Percentiles rank a stretch among this genome's conserved stretches.
These are phyloP conservation scores for Cyclophora punctaria DNA, from an alignment of 2,888 invertebrate species.

Conservation along the genomic window DNA sequence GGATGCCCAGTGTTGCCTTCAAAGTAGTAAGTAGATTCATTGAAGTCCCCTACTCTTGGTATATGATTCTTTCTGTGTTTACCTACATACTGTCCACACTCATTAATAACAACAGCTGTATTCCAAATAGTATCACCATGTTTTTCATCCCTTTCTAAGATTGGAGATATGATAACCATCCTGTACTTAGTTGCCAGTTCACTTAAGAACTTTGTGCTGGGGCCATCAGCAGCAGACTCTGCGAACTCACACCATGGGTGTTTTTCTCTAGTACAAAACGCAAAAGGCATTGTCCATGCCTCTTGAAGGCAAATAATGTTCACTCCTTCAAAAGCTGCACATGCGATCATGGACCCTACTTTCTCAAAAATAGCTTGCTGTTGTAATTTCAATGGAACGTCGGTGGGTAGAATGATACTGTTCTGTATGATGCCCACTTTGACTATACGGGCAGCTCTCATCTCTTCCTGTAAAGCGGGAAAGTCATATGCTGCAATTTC, in stretches of 20 bases:
- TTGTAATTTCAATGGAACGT: conserved; percentile 83
- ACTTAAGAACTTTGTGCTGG: conserved; percentile 86
- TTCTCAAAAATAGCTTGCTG: conserved; percentile 85
- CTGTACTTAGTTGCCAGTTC: conserved; percentile 85
- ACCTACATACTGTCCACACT: conserved; percentile 89
- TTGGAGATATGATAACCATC: conserved; percentile 96
- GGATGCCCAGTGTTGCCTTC: conserved; percentile 98
- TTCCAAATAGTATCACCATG: conserved; percentile 96
- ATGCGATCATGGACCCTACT: conserved; percentile 81
- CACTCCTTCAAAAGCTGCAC: conserved; percentile 85
- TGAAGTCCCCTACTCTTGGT: conserved; percentile 97
- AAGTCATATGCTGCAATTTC: conserved; percentile 87
- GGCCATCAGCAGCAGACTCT: conserved; percentile 89
- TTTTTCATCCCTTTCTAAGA: conserved; percentile 91
- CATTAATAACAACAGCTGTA: conserved; percentile 94
- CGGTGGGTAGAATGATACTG: conserved; percentile 84
- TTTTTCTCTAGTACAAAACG: conserved; percentile 97
- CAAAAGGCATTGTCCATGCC: conserved; percentile 99
- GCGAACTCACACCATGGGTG: conserved; percentile 98
- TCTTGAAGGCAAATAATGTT: conserved; percentile 97
- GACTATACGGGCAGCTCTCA: conserved; percentile 81
- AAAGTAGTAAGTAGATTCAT: conserved; percentile 98
- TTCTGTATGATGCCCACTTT: conserved; percentile 92
- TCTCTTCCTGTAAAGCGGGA: conserved; percentile 79
- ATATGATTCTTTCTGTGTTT: conserved; percentile 99